Evolutionary conservation across 2,888 invertebrate genomes (phyloP).

Genomic region (Lottia scabra): DNA sequence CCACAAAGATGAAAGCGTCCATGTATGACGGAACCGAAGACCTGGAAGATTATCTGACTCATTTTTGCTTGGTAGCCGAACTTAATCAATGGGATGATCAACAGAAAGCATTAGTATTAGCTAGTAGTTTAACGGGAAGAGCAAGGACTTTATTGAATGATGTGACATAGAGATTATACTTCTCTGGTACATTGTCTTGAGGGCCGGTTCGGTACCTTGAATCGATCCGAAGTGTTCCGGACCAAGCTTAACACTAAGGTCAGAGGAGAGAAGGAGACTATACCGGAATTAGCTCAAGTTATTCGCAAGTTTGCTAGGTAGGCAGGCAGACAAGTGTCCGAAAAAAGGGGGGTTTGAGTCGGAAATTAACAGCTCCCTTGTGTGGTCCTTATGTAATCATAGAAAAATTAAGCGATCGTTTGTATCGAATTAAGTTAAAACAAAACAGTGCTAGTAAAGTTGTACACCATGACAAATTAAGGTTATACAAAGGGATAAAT

Average conservation of each 20-base stretch:
- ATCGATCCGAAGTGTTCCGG: neutral
- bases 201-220: neutral
- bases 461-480: too few relatives aligned
- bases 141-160: neutral
- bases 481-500: too few relatives aligned
- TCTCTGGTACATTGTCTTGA: neutral
- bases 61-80: neutral
- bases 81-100: neutral
- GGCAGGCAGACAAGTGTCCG: neutral
- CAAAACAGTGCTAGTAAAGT: neutral
- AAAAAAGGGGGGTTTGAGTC: too few relatives aligned
- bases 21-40: neutral
- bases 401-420: neutral
- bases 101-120: neutral
- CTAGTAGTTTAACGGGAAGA: neutral
- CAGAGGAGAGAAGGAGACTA: neutral
- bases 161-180: neutral
- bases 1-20: neutral
- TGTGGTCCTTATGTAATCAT: neutral
- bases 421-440: neutral
- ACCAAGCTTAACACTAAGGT: neutral
- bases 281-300: neutral
- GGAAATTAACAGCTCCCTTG: too few relatives aligned
- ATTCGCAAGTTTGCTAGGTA: neutral
- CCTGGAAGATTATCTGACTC: neutral